phyloP scores from a whole-genome alignment of 2,888 invertebrate species.

The Kryphioiulus occultus region DNA sequence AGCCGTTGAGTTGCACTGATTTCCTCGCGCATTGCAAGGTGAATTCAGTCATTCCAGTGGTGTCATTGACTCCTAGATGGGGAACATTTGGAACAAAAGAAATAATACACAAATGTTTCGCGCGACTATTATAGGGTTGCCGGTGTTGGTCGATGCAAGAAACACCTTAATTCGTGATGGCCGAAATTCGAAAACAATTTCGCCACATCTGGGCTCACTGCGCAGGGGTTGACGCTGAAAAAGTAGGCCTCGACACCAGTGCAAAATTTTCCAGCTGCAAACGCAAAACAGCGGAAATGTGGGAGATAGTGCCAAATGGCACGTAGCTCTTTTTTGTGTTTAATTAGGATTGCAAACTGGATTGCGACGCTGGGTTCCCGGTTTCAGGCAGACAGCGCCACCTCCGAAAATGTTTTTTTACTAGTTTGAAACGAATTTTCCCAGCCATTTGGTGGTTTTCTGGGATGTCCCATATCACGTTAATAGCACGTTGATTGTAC shows the following conservation, averaged over 20 bases:
- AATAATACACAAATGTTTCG: constrained; percentile 25
- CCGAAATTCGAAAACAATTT: constrained; percentile 28
- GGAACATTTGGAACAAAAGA: constrained; percentile 31
- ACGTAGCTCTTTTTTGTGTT: neutral
- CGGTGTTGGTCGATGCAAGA: neutral
- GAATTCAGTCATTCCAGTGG: neutral
- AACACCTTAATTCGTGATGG: constrained; percentile 35
- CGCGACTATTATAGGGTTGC: constrained; percentile 1
- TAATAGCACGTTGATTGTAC: too few relatives aligned
- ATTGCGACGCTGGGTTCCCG: neutral
- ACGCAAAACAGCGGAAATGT: neutral
- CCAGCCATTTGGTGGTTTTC: too few relatives aligned
- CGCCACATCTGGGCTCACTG: constrained; percentile 12
- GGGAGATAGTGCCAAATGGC: neutral
- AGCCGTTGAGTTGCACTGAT: neutral
- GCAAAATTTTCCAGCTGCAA: neutral
- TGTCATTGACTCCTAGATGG: constrained; percentile 21
- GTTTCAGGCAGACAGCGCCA: too few relatives aligned
- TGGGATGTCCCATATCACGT: too few relatives aligned
- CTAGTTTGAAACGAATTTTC: neutral
- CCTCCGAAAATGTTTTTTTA: neutral
- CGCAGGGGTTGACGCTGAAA: neutral
- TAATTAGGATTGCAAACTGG: neutral
- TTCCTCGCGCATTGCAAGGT: constrained; percentile 11
- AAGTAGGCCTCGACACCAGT: neutral